These are phyloP conservation scores for Cephus pulcher DNA, from an alignment of 2,888 invertebrate genomes.

Conservation along the genomic window DNA sequence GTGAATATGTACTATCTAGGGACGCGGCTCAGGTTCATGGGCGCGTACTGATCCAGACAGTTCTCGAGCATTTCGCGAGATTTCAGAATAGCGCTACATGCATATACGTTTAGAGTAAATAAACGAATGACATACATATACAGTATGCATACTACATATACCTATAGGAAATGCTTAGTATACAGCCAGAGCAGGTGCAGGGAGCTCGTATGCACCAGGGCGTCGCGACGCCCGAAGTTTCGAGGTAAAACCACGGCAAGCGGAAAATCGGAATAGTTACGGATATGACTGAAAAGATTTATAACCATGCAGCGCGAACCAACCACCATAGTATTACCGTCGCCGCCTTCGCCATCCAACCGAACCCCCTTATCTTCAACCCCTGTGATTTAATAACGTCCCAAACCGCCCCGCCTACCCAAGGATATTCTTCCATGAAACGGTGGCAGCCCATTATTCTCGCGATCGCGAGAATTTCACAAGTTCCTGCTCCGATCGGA, in stretches of 20 bases:
- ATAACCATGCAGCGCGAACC: conserved; percentile 11
- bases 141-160: background rate
- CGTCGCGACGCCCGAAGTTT: background rate
- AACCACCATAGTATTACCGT: conserved; percentile 29
- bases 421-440: background rate
- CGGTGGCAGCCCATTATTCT: background rate
- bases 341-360: conserved; percentile 31
- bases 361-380: conserved; percentile 19
- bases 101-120: background rate
- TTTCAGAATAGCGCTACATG: background rate
- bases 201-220: background rate
- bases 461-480: background rate
- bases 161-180: background rate
- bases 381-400: conserved; percentile 35
- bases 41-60: background rate
- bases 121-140: background rate
- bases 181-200: background rate
- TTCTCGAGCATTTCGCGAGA: background rate
- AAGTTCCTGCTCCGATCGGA: conserved; percentile 2
- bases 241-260: conserved; percentile 20
- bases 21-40: background rate
- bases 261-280: conserved; percentile 39
- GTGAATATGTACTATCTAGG: background rate
- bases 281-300: conserved; percentile 29
- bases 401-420: background rate